phyloP scores from a whole-genome alignment of 2,797 vertebrate species.

The Pelodytes ibericus region DNA sequence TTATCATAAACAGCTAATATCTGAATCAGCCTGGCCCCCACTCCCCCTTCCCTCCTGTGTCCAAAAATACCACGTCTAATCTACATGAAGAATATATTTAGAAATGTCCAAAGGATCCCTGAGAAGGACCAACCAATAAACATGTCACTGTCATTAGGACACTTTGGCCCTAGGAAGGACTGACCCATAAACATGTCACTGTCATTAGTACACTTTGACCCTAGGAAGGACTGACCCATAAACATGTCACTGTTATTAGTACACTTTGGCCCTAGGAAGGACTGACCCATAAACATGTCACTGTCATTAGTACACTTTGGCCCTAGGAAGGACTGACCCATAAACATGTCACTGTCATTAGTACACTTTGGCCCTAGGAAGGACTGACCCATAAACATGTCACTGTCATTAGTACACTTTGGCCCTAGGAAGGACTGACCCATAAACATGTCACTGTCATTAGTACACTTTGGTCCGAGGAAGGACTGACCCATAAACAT shows the following conservation, averaged over 20 bases:
- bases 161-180: not conserved
- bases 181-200: not conserved
- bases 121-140: not conserved
- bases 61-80: not conserved
- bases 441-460: no score
- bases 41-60: not conserved
- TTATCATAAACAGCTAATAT: constrained; percentile 18
- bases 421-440: no score
- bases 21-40: no score
- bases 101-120: not conserved
- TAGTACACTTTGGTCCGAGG: no score
- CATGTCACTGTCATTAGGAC: not conserved
- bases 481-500: no score
- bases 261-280: not conserved
- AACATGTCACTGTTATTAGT: not conserved
- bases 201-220: not conserved
- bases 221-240: not conserved
- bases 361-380: not conserved
- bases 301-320: not conserved
- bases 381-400: not conserved
- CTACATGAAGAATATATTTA: not conserved
- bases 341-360: not conserved
- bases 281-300: not conserved
- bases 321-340: not conserved
- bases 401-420: constrained; percentile 1